phyloP scores from a whole-genome alignment of 2,113 vertebrate species.

The Lichenostomus cassidix region DNA sequence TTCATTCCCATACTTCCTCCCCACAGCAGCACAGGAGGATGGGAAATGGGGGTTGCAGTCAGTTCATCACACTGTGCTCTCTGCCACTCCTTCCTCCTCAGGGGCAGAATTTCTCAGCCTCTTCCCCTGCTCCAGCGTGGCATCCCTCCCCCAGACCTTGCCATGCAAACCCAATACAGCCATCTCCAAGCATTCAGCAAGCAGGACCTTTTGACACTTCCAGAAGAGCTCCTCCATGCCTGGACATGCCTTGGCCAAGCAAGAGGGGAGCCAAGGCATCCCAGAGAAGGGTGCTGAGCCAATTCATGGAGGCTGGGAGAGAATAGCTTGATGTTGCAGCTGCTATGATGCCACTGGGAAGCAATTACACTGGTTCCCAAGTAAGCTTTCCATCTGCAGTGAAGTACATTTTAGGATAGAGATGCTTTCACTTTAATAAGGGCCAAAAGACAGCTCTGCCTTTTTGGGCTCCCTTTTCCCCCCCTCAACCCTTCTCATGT shows the following conservation, averaged over 20 bases:
- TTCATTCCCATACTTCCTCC: not conserved
- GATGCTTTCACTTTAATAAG: not conserved
- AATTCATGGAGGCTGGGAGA: not conserved
- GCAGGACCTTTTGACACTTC: not conserved
- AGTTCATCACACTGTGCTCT: not conserved
- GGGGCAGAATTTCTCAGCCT: not conserved
- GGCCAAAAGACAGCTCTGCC: not conserved
- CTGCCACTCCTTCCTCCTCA: not conserved
- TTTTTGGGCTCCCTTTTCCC: not conserved
- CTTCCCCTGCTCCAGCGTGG: not conserved
- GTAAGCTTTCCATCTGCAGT: not conserved
- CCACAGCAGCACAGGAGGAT: not conserved
- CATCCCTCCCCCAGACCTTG: rapidly evolving
- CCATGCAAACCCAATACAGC: not conserved
- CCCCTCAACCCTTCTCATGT: not conserved
- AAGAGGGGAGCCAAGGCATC: not conserved
- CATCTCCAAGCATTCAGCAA: not conserved
- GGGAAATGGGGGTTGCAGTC: not conserved
- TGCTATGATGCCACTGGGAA: not conserved
- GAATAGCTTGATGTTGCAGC: not conserved
- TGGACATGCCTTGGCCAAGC: not conserved
- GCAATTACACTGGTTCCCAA: not conserved
- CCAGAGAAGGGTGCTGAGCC: not conserved
- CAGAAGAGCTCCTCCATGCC: not conserved
- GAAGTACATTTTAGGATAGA: not conserved